Percentiles rank a stretch among this genome's conserved stretches.
These are phyloP conservation scores for Adelphocoris suturalis DNA, from an alignment of 2,888 invertebrate genomes.

Conservation along the genomic window DNA sequence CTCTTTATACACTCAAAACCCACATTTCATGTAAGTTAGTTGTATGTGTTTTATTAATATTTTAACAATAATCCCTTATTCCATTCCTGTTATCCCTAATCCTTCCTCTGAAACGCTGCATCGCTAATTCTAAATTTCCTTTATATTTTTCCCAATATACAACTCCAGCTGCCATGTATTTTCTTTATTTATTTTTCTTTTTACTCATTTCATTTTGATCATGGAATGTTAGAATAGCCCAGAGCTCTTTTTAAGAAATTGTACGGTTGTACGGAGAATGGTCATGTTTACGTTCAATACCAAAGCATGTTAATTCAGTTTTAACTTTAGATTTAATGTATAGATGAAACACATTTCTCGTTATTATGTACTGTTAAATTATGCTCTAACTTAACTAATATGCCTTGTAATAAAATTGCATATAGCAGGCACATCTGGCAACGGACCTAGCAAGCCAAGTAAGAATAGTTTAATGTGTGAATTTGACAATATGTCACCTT, in stretches of 20 bases:
- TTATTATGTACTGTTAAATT: neutral
- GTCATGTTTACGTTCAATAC: neutral
- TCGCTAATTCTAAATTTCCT: conserved; percentile 22
- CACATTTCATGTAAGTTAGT: neutral
- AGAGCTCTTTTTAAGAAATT: neutral
- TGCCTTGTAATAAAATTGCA: conserved; percentile 38
- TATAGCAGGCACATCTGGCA: conserved; percentile 74
- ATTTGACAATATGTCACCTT: neutral
- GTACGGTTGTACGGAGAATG: conserved; percentile 32
- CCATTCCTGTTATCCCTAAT: neutral
- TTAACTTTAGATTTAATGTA: conserved; percentile 10
- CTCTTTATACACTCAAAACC: neutral
- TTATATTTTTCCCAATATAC: neutral
- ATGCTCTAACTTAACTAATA: conserved; percentile 11
- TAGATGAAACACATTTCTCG: neutral
- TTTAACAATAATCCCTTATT: neutral
- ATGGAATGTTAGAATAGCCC: conserved; percentile 51
- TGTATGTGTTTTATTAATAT: neutral
- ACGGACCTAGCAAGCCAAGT: conserved; percentile 76
- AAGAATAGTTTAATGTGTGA: conserved; percentile 65
- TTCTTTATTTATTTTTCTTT: conserved; percentile 24
- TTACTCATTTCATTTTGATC: neutral
- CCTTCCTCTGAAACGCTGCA: conserved; percentile 40
- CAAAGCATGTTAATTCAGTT: neutral
- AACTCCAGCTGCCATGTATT: conserved; percentile 10